Evolutionary conservation across 2,113 vertebrate species (phyloP), one percentile per base, ranked within the genome.

Genomic region (Megaceryle torquata): DNA sequence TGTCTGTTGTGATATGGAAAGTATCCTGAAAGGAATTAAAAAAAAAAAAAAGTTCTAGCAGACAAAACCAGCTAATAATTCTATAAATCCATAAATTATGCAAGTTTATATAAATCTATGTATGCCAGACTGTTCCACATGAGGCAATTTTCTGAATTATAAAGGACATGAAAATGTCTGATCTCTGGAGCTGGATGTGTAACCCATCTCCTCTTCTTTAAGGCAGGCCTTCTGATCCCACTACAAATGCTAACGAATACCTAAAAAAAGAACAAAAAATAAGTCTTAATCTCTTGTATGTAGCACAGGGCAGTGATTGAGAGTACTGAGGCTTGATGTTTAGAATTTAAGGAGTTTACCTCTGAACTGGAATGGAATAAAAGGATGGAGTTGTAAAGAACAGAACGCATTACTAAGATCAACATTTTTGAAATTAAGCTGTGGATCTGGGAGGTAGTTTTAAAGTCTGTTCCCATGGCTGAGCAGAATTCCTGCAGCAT

Each of bases 381-480:
- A 89, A 76, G 37, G 37, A 76, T 41, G 37, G 65, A 60, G 25
- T 9, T 88, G 44, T 68, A 61, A 91, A 87, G 83, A 81, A 28
- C 74, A 84, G 81, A 91, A 91, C 94, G 44, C 44, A 57, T 44
- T 84, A 37, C 35, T 50, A 76, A 88, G 74, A 93, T 84, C 83
- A 93, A 80, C 54, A 84, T 82, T 86, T 41, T 82, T 65, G 70
- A 94, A 91, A 76, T 85, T 25, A 86, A 69, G 77, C 50, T 89
- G 50, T 80, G 88, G 43, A 69, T 91, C 83, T 95, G 92, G 74
- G 92, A 96, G 95, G 65, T 61, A 54, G 63, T 79, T 94, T 57
- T 61, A 28, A 92, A 82, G 86, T 69, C 83, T 85, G 88, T 97
- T 96, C 96, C 95, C 96, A 96, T 88, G 86, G 88, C 41, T 91